Conservation (phyloP, 2,888 invertebrate species). For the Glaucopsyche alexis region DNA sequence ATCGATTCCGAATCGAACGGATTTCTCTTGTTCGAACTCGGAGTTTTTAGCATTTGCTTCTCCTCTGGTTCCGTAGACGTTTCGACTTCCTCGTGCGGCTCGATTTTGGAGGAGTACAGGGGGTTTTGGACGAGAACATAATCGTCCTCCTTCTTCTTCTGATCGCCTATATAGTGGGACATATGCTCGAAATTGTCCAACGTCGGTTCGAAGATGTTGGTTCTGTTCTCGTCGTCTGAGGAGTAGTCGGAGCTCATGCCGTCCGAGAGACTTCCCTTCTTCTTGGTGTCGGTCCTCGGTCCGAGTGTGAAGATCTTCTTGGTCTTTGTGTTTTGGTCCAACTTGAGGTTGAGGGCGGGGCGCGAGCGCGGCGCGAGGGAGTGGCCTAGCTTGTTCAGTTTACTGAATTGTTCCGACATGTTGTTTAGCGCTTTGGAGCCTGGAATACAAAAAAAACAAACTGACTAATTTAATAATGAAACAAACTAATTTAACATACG, state of each 20-base stretch:
- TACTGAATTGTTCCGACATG: slow-evolving; percentile 92
- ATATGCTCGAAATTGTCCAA: slow-evolving; percentile 74
- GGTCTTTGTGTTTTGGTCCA: slow-evolving; percentile 65
- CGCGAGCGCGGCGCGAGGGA: slow-evolving; percentile 81
- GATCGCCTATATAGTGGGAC: slow-evolving; percentile 69
- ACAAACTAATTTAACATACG: neutral
- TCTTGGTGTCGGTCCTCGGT: slow-evolving; percentile 68
- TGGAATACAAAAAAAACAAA: slow-evolving; percentile 54
- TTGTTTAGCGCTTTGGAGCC: slow-evolving; percentile 92
- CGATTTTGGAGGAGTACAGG: slow-evolving; percentile 72
- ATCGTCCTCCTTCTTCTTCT: slow-evolving; percentile 57
- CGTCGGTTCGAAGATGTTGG: slow-evolving; percentile 73
- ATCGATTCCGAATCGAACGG: slow-evolving; percentile 67
- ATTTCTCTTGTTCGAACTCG: slow-evolving; percentile 59
- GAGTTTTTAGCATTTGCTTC: slow-evolving; percentile 58
- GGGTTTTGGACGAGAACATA: slow-evolving; percentile 73
- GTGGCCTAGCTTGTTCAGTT: slow-evolving; percentile 86
- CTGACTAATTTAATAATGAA: neutral
- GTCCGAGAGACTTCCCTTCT: slow-evolving; percentile 84
- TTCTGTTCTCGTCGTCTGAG: slow-evolving; percentile 76
- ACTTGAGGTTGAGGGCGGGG: slow-evolving; percentile 71
- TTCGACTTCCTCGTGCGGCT: slow-evolving; percentile 75
- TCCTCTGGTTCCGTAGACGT: slow-evolving; percentile 70
- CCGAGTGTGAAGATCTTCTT: slow-evolving; percentile 78
- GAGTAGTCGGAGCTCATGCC: slow-evolving; percentile 79